Conservation (phyloP, 2,797 vertebrate species). For the Oryzias sinensis region DNA sequence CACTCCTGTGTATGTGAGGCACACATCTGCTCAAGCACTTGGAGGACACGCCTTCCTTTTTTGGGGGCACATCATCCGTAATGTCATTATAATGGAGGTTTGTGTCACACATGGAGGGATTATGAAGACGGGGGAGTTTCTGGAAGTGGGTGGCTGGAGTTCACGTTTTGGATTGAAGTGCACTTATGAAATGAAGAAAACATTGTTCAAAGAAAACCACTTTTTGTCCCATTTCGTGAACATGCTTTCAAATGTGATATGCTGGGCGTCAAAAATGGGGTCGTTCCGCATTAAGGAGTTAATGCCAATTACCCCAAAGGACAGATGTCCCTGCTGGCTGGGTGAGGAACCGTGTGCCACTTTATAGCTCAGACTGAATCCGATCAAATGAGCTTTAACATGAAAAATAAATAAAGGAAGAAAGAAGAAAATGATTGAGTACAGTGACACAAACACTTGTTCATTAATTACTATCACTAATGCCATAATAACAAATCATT, state of each 20-base stretch:
- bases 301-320: constrained; percentile 67
- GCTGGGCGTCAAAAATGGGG: constrained; percentile 50
- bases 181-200: not conserved
- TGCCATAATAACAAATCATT: too few species aligned
- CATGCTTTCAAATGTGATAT: constrained; percentile 15
- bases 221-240: not conserved
- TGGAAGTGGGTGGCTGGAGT: not conserved
- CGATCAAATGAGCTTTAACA: constrained; percentile 11
- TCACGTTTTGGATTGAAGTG: not conserved
- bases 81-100: not conserved
- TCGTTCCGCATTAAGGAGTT: constrained; percentile 51
- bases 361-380: constrained; percentile 41
- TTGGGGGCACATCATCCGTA: not conserved
- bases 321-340: constrained; percentile 48
- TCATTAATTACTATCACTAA: too few species aligned
- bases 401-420: not conserved
- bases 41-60: not conserved
- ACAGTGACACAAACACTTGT: too few species aligned
- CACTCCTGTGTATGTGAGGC: not conserved
- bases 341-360: constrained; percentile 43
- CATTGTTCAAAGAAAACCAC: not conserved
- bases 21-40: not conserved
- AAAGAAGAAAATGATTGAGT: not conserved
- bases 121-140: not conserved
- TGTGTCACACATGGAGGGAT: not conserved